These are phyloP conservation scores for Sebastes schlegelii DNA, from an alignment of 2,113 vertebrate species.

Conservation along the genomic window DNA sequence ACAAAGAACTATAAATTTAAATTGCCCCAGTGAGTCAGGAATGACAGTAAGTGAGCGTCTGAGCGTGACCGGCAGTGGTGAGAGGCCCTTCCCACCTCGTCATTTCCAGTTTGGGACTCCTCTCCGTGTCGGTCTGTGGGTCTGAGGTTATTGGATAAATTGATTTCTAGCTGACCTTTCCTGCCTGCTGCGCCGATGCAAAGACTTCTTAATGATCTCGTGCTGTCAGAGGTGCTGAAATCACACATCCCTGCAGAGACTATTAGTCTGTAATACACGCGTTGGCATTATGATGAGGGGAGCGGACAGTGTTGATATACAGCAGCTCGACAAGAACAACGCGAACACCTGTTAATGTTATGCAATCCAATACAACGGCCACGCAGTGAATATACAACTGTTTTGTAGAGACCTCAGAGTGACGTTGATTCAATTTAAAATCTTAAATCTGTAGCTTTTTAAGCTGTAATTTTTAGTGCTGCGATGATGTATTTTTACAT, in stretches of 20 bases:
- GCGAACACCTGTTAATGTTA: slow-evolving; percentile 57
- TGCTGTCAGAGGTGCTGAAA: slow-evolving; percentile 83
- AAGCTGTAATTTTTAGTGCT: background rate
- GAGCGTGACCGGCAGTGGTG: slow-evolving; percentile 7
- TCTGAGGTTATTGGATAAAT: slow-evolving; percentile 71
- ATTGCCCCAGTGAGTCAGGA: slow-evolving; percentile 23
- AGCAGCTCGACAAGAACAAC: slow-evolving; percentile 32
- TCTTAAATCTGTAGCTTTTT: background rate
- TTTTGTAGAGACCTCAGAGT: background rate
- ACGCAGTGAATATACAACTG: background rate
- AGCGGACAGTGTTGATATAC: slow-evolving; percentile 18
- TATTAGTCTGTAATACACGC: slow-evolving; percentile 42
- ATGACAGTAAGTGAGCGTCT: background rate
- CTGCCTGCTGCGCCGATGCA: slow-evolving; percentile 58
- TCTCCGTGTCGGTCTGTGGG: slow-evolving; percentile 17
- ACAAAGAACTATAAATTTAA: background rate
- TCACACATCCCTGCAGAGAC: slow-evolving; percentile 62
- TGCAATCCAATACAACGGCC: slow-evolving; percentile 19
- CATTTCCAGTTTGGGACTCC: slow-evolving; percentile 55
- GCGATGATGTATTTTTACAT: background rate
- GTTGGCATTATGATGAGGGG: slow-evolving; percentile 49
- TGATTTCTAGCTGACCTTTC: slow-evolving; percentile 77
- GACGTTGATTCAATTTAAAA: background rate
- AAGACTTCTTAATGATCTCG: slow-evolving; percentile 77
- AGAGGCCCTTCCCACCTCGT: slow-evolving; percentile 30